Evolutionary conservation across 2,888 invertebrate genomes (phyloP).

Genomic region (Clistopyga incitator): DNA sequence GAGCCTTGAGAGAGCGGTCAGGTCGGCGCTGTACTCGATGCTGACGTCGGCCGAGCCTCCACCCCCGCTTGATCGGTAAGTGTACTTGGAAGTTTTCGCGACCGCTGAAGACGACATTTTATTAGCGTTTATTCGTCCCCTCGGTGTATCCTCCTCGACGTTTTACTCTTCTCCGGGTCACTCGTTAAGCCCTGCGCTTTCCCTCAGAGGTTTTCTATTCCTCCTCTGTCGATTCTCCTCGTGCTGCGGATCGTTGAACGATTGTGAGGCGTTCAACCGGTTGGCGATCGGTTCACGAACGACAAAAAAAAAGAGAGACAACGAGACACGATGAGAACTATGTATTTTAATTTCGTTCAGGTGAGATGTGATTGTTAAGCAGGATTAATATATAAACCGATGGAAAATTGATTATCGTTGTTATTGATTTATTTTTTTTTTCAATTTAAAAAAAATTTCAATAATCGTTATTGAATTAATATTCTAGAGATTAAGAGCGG

Average conservation of each 20-base stretch:
- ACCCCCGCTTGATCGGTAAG: conserved; percentile 94
- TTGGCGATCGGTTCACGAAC: conserved; percentile 35
- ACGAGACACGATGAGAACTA: conserved; percentile 56
- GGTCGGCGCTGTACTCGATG: conserved; percentile 97
- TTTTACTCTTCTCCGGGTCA: conserved; percentile 2
- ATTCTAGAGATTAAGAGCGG: neutral
- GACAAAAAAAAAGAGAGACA: conserved; percentile 30
- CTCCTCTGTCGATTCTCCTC: conserved; percentile 67
- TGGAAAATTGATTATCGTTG: conserved; percentile 4
- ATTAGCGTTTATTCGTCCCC: conserved; percentile 63
- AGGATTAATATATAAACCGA: conserved; percentile 61
- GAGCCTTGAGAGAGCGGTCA: conserved; percentile 97
- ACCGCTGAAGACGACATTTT: conserved; percentile 89
- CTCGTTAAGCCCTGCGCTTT: conserved; percentile 34
- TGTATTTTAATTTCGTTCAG: conserved; percentile 24
- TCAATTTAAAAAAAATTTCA: too few species aligned
- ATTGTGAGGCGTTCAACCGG: conserved; percentile 12
- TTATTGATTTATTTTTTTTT: too few species aligned
- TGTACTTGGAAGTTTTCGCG: conserved; percentile 95
- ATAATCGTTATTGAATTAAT: too few species aligned
- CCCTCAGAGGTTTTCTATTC: conserved; percentile 53
- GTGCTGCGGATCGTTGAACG: conserved; percentile 42
- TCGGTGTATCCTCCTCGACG: conserved; percentile 67
- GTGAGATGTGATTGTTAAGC: neutral
- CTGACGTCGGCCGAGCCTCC: conserved; percentile 93